These are phyloP conservation scores for Podargus strigoides DNA, from an alignment of 2,797 vertebrate species.

Conservation along the genomic window DNA sequence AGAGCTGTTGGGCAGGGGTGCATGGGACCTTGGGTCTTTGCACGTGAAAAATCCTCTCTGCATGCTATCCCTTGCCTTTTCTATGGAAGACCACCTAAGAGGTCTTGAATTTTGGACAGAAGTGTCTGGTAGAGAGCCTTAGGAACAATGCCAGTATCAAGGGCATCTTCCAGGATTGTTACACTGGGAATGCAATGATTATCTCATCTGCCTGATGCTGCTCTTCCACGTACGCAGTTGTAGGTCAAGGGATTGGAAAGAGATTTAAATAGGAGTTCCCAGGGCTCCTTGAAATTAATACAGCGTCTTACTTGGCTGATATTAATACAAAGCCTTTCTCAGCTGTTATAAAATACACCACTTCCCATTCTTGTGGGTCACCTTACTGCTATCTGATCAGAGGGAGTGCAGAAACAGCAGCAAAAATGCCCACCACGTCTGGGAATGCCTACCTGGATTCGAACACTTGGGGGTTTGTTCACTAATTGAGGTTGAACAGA, in stretches of 20 bases:
- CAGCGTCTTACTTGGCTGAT: neutral
- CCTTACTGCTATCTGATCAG: neutral
- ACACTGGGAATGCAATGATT: neutral
- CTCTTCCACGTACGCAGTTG: neutral
- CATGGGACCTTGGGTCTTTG: neutral
- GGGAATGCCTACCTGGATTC: neutral
- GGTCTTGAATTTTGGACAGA: neutral
- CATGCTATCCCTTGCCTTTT: neutral
- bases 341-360: neutral
- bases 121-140: neutral
- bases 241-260: slow-evolving; percentile 4
- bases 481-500: neutral
- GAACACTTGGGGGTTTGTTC: neutral
- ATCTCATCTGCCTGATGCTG: neutral
- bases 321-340: neutral
- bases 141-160: neutral
- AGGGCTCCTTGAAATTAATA: slow-evolving; percentile 18
- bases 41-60: neutral
- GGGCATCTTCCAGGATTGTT: neutral
- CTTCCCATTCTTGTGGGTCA: neutral
- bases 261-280: slow-evolving; percentile 27
- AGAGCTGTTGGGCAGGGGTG: neutral
- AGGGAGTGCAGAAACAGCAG: neutral
- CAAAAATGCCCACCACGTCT: neutral
- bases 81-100: neutral